These are phyloP conservation scores for Actenoides hombroni DNA, from an alignment of 2,113 vertebrate species.

Conservation along the genomic window DNA sequence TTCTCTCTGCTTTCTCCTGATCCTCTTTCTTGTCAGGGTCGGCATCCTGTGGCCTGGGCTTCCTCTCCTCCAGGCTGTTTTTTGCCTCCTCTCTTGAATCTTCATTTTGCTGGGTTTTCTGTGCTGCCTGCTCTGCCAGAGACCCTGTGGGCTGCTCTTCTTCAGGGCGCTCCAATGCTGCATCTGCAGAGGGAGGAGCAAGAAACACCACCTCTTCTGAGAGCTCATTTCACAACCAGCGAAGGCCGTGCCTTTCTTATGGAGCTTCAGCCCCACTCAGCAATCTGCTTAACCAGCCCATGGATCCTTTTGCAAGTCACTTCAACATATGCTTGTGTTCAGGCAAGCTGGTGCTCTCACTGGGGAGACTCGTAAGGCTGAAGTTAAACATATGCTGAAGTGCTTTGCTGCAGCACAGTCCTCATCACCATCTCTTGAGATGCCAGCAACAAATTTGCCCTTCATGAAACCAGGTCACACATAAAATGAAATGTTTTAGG, in stretches of 20 bases:
- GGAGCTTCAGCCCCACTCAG: background rate
- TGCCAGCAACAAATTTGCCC: background rate
- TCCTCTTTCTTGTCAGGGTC: background rate
- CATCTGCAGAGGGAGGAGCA: slow-evolving; percentile 69
- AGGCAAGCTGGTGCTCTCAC: background rate
- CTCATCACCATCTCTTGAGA: background rate
- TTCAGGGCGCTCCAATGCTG: background rate
- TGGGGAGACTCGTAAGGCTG: background rate
- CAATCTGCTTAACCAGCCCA: background rate
- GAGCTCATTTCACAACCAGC: background rate
- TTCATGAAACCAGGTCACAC: background rate
- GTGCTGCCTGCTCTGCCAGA: slow-evolving; percentile 51
- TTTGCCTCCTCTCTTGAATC: slow-evolving; percentile 58
- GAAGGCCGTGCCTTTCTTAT: background rate
- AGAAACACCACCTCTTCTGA: background rate
- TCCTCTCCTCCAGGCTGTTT: slow-evolving; percentile 33
- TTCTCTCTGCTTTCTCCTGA: slow-evolving; percentile 25
- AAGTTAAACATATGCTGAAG: background rate
- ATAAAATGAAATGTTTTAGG: background rate
- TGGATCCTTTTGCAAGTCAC: background rate
- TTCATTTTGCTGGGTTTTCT: slow-evolving; percentile 29
- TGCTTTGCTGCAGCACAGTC: background rate
- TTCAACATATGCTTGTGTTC: background rate
- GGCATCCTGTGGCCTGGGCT: background rate
- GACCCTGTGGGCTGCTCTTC: slow-evolving; percentile 58